Base-by-base conservation (phyloP, 2,797 vertebrate genomes). In the Garrulus glandarius region DNA sequence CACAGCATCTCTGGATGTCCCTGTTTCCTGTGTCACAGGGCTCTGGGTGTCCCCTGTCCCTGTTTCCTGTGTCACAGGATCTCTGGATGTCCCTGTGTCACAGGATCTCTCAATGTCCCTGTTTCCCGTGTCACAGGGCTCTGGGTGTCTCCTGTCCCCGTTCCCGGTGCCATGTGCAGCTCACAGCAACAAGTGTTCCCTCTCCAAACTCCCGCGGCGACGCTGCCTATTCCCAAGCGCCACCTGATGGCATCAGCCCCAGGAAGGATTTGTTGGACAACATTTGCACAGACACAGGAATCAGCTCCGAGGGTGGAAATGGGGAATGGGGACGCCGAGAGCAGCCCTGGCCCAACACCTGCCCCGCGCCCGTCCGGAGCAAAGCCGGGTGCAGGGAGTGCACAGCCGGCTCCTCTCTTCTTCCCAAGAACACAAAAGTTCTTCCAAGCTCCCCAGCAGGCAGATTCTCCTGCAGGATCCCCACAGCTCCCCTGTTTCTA, bases 151-250 rank as follows among this genome's bases (percentile, higher is more conserved):
- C 49, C 3, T 27, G 10, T 50, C 50, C 27, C 72, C 0, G 0
- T 6, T 27, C 29, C 59, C 59, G 0, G 11, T 16, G 50, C 55
- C 43, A 44, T 1, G 21, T 2, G 26, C 77, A 8, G 56, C 75
- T 57, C 27, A 2, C 79, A 67, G 83, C 87, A 71, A 61, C 89
- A 64, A 87, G 91, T 32, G 41, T 6, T 64, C 11, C 27, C 68
- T 78, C 53, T 47, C 50, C 3, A 0, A 49, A 2, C 29, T 85
- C 91, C 92, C 49, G 8, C 67, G 7, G 78, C 9, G 7, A 5
- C 6, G 32, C 85, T 20, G 61, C 79, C 85, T 17, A 47, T 93
- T 84, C 83, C 87, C 90, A 95, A 80, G 94, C 92, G 90, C 96
- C 94, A 93, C 93, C 93, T 93, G 69, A 92, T 0, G 90, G 94